phyloP scores from a whole-genome alignment of 2,888 invertebrate species.

The Eustalomyia histrio region DNA sequence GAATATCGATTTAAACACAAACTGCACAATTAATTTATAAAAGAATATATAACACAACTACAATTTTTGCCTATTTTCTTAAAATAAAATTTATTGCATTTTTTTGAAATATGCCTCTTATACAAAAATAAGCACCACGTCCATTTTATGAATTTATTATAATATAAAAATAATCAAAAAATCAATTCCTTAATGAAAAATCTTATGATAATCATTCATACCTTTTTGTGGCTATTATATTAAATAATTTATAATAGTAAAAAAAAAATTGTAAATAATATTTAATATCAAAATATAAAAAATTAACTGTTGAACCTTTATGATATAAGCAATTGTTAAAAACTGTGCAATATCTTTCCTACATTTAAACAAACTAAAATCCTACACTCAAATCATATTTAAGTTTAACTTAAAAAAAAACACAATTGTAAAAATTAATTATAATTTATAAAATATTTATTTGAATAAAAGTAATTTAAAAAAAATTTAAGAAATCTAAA shows the following conservation, averaged over 20 bases:
- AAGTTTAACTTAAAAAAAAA: slow-evolving; percentile 41
- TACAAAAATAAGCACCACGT: slow-evolving; percentile 48
- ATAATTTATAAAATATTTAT: slow-evolving; percentile 47
- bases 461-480: slow-evolving; percentile 21
- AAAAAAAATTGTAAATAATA: slow-evolving; percentile 43
- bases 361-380: slow-evolving; percentile 10
- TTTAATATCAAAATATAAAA: slow-evolving; percentile 16
- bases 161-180: slow-evolving; percentile 39
- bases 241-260: slow-evolving; percentile 19
- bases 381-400: slow-evolving; percentile 30
- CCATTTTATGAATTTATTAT: slow-evolving; percentile 51
- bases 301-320: slow-evolving; percentile 57
- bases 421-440: slow-evolving; percentile 49
- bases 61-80: slow-evolving; percentile 10
- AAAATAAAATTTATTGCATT: slow-evolving; percentile 29
- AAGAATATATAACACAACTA: slow-evolving; percentile 5
- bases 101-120: slow-evolving; percentile 49
- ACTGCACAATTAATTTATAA: slow-evolving; percentile 49
- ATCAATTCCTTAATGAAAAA: slow-evolving; percentile 37
- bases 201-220: slow-evolving; percentile 63
- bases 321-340: slow-evolving; percentile 60
- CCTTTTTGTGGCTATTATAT: slow-evolving; percentile 38
- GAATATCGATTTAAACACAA: slow-evolving; percentile 30
- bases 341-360: slow-evolving; percentile 54
- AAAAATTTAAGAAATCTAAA: not conserved